phyloP scores from a whole-genome alignment of 2,888 invertebrate species.

The Macrophya annulata region DNA sequence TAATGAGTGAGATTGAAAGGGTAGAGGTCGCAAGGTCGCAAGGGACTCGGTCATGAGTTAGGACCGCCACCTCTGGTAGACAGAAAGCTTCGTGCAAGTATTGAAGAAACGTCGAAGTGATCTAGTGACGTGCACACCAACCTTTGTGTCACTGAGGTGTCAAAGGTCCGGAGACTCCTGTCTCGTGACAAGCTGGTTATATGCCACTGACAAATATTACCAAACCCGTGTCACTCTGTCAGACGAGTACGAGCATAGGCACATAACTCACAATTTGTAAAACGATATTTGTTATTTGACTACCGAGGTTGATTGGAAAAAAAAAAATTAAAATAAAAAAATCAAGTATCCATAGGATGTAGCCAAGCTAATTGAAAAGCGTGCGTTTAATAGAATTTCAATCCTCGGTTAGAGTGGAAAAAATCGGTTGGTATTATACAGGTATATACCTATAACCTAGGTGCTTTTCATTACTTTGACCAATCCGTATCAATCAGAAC shows the following conservation, averaged over 20 bases:
- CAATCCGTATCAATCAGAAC: conserved; percentile 42
- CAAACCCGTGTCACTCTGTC: conserved; percentile 47
- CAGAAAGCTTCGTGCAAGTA: not conserved
- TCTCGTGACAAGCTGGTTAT: conserved; percentile 48
- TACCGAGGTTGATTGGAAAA: conserved; percentile 39
- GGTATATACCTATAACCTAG: too few relatives aligned
- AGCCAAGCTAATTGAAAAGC: conserved; percentile 24
- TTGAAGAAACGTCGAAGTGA: conserved; percentile 52
- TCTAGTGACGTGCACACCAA: conserved; percentile 27
- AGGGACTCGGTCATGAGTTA: conserved; percentile 36
- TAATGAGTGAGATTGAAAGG: conserved; percentile 46
- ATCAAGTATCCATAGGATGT: not conserved
- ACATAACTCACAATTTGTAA: conserved; percentile 44
- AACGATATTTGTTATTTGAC: conserved; percentile 41
- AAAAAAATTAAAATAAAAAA: too few relatives aligned
- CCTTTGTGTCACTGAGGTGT: conserved; percentile 48
- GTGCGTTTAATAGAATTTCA: conserved; percentile 26
- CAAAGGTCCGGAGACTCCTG: conserved; percentile 52
- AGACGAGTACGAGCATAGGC: not conserved
- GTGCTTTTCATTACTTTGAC: not conserved
- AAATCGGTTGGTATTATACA: not conserved
- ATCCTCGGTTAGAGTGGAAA: conserved; percentile 5
- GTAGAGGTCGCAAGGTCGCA: conserved; percentile 37
- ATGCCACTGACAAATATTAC: conserved; percentile 50
- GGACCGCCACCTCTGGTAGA: conserved; percentile 3